Evolutionary conservation across 2,888 invertebrate genomes (phyloP).

Genomic region (Oxyteleia sp.): DNA sequence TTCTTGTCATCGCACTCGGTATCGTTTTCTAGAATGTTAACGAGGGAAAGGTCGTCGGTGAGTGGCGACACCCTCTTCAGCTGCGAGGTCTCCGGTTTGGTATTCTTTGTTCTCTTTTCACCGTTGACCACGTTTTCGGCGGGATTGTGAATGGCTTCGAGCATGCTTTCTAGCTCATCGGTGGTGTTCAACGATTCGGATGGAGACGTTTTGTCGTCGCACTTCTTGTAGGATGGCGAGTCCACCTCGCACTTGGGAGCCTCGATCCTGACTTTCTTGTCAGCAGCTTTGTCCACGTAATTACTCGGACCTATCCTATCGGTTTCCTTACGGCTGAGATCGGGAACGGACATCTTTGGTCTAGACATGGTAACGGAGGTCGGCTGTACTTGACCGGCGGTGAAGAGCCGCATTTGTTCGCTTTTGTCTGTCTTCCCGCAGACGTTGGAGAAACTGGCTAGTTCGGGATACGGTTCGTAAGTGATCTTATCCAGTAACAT

Average conservation of each 20-base stretch:
- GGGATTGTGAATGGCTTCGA: slow-evolving; percentile 87
- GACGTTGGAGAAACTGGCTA: slow-evolving; percentile 66
- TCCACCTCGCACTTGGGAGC: slow-evolving; percentile 81
- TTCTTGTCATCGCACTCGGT: slow-evolving; percentile 77
- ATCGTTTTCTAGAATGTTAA: slow-evolving; percentile 86
- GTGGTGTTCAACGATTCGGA: slow-evolving; percentile 85
- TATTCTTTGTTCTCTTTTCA: slow-evolving; percentile 76
- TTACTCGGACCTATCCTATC: slow-evolving; percentile 29
- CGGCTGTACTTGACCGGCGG: slow-evolving; percentile 76
- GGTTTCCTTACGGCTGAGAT: slow-evolving; percentile 76
- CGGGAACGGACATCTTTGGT: slow-evolving; percentile 82
- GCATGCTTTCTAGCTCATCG: slow-evolving; percentile 87
- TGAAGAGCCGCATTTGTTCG: slow-evolving; percentile 44
- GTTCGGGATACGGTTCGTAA: slow-evolving; percentile 53
- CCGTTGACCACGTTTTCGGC: slow-evolving; percentile 82
- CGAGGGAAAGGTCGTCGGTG: slow-evolving; percentile 85
- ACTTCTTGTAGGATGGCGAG: slow-evolving; percentile 72
- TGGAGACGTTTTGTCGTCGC: slow-evolving; percentile 26
- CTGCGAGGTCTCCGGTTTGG: slow-evolving; percentile 74
- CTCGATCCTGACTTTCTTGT: slow-evolving; percentile 75
- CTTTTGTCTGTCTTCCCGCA: slow-evolving; percentile 52
- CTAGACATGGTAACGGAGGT: slow-evolving; percentile 81
- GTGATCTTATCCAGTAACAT: slow-evolving; percentile 64
- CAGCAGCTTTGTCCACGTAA: slow-evolving; percentile 38
- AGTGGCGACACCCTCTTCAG: slow-evolving; percentile 85